Percentiles rank a stretch among this genome's conserved stretches.
phyloP scores from a whole-genome alignment of 2,797 vertebrate species.

The Babyrousa celebensis region DNA sequence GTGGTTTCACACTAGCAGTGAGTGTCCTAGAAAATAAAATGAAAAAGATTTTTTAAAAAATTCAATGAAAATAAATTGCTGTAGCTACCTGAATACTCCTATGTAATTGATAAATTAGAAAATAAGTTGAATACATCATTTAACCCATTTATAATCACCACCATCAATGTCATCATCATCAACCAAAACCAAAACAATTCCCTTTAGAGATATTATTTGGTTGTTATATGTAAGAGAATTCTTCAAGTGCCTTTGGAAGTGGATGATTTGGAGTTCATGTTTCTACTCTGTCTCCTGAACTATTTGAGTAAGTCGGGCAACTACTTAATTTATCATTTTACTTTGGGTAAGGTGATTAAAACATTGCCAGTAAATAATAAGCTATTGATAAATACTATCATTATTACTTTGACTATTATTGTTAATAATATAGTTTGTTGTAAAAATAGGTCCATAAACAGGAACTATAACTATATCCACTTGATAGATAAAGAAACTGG shows the following conservation, averaged over 20 bases:
- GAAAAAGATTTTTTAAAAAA: background rate
- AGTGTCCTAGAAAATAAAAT: background rate
- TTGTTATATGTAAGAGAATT: background rate
- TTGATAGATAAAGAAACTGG: background rate
- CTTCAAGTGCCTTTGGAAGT: background rate
- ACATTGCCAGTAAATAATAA: background rate
- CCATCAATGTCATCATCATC: background rate
- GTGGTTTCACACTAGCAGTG: background rate
- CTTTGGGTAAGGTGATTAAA: background rate
- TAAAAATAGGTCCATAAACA: background rate
- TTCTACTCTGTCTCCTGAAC: background rate
- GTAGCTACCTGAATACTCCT: background rate
- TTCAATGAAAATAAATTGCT: conserved; percentile 5
- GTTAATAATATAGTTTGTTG: background rate
- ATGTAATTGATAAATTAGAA: background rate
- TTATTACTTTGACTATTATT: background rate
- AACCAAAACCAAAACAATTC: background rate
- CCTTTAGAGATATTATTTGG: background rate
- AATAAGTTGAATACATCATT: background rate
- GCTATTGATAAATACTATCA: background rate
- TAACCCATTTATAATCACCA: background rate
- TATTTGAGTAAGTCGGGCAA: background rate
- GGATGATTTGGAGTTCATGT: background rate
- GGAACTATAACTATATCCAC: background rate
- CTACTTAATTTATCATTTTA: background rate